Base-by-base conservation (phyloP, 2,888 invertebrate genomes). In the Ophion ventricosus region DNA sequence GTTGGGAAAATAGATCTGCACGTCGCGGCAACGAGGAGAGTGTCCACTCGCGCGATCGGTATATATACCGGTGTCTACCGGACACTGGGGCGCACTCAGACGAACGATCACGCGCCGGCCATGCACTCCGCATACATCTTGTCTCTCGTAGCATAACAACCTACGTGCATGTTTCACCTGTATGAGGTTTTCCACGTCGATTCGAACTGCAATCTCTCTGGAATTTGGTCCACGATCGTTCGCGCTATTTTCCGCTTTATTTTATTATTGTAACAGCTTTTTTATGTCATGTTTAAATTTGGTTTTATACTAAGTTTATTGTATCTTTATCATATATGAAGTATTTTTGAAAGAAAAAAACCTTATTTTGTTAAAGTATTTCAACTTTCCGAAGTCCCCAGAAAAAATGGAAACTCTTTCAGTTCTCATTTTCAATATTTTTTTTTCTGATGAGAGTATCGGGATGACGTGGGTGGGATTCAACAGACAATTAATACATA, bases 81-180 rank as follows among this genome's bases (percentile, higher is more conserved):
- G 56, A 67, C 73, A 63, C 35, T 43, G 56, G 73, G 73, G 73
- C 72, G 57, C 49, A 49, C 66, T 70, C 82, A 64, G 69, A 69
- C 77, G 73, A 80, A 40, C 73, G 80, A 77, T 80, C 83, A 84
- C 80, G 83, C 80, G 76, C 80, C 67, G 56, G 77, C 73, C 83
- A 84, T 80, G 80, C 77, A 73, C 80, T 67, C 77, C 73, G 63
- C 80, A 64, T 80, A 80, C 76, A 76, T 77, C 57, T 72, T 61
- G 43, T 67, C 63, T 73, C 59, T 78, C 57, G 29, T 54, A 67
- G 23, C 49, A 79, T 49, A 61, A 78, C 77, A 29, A 63, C 17
- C 66, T 43, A 78, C 57, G 59, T 63, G 35, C 23, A 61, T 69
- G 20, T 59, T 25, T n/a, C 20, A 25, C 10, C 25, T 64, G 23